Base-by-base conservation (phyloP, 1,140 invertebrate genomes). In the Rhopalosiphum maidis region DNA sequence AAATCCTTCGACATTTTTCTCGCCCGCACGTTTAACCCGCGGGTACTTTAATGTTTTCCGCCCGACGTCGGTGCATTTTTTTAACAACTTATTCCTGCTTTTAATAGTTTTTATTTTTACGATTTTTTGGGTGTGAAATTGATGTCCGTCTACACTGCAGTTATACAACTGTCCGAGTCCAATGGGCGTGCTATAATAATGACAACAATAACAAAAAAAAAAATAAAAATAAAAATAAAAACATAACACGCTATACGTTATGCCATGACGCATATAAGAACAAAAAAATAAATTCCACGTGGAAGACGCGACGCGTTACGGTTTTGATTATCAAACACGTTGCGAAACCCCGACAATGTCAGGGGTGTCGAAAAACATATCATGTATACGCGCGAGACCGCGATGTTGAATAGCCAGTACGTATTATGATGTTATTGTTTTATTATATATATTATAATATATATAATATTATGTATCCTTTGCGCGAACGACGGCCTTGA, bases 21-120 rank as follows among this genome's bases (percentile, higher is more conserved):
- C 89, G 51, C 48, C 87, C 90, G 82, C 90, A 91, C 90, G 90
- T 91, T 91, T 83, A 91, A 48, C 51, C 90, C 46, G 90, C n/a
- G 11, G 35, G 54, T 43, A 90, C 46, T 90, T 90, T 68, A 37
- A 90, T 54, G 54, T 37, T 60, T 90, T 90, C 37, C 48, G 48
- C 7, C 89, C 89, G 37, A 25, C 22, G 18, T 30, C 6, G 1
- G 30, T 15, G 30, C 9, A 18, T 3, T 21, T 43, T 83, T 41
- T 85, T 25, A 41, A 85, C 41, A 21, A 43, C 22, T 85, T 85
- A 43, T 43, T n/a, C 60, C 60, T 11, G 11, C 30, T 68, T 68
- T 15, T 4, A 4, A 68, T n/a, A 18, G 4, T 11, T n/a, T 43
- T 85, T 51, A 51, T 23, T 41, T 85, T 85, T 43, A 85, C 22